phyloP scores from a whole-genome alignment of 64 coral and sea anemone genomes.

The Porites lutea region DNA sequence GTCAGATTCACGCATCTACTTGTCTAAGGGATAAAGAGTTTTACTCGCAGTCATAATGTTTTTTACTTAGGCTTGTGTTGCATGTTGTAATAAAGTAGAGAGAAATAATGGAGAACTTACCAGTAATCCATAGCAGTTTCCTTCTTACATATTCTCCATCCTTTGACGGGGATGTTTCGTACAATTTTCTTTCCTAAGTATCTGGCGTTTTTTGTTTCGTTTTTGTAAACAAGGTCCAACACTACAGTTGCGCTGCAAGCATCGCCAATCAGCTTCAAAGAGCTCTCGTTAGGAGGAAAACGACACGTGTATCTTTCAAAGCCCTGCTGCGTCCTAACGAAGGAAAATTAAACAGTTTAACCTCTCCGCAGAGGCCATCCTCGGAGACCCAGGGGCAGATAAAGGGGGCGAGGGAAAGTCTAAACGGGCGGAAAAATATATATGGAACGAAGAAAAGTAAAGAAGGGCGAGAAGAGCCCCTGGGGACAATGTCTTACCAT shows the following conservation, averaged over 20 bases:
- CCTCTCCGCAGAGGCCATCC: not conserved
- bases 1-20: no score
- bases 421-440: no score
- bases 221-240: slow-evolving; percentile 34
- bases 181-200: slow-evolving; percentile 25
- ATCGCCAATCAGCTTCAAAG: slow-evolving; percentile 28
- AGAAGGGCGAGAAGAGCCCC: no score
- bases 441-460: no score
- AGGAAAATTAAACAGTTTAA: not conserved
- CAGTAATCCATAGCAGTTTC: slow-evolving; percentile 48
- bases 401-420: no score
- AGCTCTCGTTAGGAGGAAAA: slow-evolving; percentile 35
- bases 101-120: not conserved
- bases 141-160: slow-evolving; percentile 34
- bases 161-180: slow-evolving; percentile 28
- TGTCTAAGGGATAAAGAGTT: no score
- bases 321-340: slow-evolving; percentile 12
- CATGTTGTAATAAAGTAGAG: no score
- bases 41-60: not conserved
- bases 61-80: not conserved
- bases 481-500: no score
- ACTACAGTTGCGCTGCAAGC: slow-evolving; percentile 44
- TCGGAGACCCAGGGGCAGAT: no score
- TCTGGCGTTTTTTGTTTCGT: slow-evolving; percentile 29
- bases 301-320: slow-evolving; percentile 35